Percentiles rank a stretch among this genome's conserved stretches.
phyloP scores from a whole-genome alignment of 2,113 vertebrate genomes.

The Chiloscyllium plagiosum region DNA sequence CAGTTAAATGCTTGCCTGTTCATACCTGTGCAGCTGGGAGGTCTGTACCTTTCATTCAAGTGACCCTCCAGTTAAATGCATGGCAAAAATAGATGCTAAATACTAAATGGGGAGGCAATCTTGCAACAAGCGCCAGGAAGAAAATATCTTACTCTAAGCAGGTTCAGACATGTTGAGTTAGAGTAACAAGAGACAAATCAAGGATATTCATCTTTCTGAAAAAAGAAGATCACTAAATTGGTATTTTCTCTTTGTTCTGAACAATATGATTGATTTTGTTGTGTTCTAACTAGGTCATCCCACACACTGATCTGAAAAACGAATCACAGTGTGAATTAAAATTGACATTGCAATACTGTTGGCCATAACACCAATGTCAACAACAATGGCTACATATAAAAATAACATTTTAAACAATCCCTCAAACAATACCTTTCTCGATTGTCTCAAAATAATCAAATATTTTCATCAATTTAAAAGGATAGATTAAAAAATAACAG shows the following conservation, averaged over 20 bases:
- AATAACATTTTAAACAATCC: neutral
- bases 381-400: neutral
- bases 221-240: neutral
- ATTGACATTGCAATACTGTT: neutral
- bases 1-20: constrained; percentile 22
- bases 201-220: neutral
- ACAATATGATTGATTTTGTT: neutral
- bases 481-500: neutral
- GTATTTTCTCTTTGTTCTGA: neutral
- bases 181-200: neutral
- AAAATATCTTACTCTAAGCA: neutral
- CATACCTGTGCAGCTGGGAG: constrained; percentile 36
- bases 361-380: neutral
- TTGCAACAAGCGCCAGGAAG: neutral
- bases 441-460: neutral
- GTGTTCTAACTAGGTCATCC: neutral
- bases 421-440: neutral
- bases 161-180: neutral
- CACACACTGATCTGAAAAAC: neutral
- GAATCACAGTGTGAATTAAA: neutral
- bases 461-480: neutral
- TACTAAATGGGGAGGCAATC: neutral
- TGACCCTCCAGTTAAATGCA: neutral
- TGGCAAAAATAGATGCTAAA: neutral
- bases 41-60: neutral